Evolutionary conservation across 2,888 invertebrate genomes (phyloP), one percentile per base, ranked within the genome.

Genomic region (Ophonus ardosiacus): DNA sequence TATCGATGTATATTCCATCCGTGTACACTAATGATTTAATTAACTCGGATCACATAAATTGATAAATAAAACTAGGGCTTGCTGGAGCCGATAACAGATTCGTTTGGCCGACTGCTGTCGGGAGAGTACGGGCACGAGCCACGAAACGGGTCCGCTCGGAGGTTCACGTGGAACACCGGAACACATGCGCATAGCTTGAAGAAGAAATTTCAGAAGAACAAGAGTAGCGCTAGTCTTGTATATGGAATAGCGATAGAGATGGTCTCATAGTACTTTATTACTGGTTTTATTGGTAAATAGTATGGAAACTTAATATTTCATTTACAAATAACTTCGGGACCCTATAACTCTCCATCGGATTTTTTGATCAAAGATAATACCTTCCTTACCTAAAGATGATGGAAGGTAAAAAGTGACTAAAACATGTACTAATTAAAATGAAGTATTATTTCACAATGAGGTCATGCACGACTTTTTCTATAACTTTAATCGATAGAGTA

Each of bases 21-120:
- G 59, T 82, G 74, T 82, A 74, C 84, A 63, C 84, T 84, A 84
- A 84, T 84, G 84, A 84, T 84, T 84, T 84, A 84, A 84, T 84
- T 78, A 84, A 84, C 84, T 78, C 15, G 78, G 84, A 84, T 84
- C 84, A 84, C 84, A 84, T 84, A 84, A 84, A 84, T 84, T 84
- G 84, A 84, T 84, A 84, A 63, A 84, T 78, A 80, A 80, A 80
- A 80, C 80, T 61, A 7, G 59, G 59, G 15, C 59, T n/a, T 31
- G 31, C 31, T 24, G 31, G 10, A 38, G 79, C 59, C 24, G 61
- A 80, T 38, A 80, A 40, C 80, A 59, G 43, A 40, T 80, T 80
- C 38, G 63, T 80, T 80, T 57, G 17, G 59, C 59, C 61, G 80
- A 76, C 21, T 76, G 10, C 43, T 43, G 18, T 51, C 56, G 43